Conservation (phyloP, 2,888 invertebrate genomes). For the Clostera curtula region DNA sequence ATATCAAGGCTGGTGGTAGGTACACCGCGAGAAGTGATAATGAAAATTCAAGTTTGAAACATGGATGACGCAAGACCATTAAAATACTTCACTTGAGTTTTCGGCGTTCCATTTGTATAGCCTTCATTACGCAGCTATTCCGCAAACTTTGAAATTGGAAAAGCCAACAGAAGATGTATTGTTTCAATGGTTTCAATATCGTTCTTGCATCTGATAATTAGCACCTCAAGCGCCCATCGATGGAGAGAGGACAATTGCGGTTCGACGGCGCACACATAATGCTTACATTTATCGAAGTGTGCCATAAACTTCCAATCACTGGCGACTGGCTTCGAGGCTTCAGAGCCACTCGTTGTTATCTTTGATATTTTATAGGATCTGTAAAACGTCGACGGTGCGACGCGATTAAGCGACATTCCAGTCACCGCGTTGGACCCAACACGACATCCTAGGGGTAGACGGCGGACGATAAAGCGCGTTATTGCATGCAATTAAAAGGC, state of each 20-base stretch:
- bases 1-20: constrained; percentile 68
- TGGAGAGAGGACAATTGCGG: constrained; percentile 40
- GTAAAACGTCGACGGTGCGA: constrained; percentile 70
- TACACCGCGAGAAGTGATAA: constrained; percentile 72
- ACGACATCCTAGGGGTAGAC: constrained; percentile 30
- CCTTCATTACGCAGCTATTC: constrained; percentile 70
- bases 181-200: constrained; percentile 73
- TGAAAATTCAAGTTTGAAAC: constrained; percentile 74
- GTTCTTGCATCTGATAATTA: constrained; percentile 73
- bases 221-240: constrained; percentile 56
- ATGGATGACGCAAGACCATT: constrained; percentile 72
- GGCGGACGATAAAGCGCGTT: constrained; percentile 49
- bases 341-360: constrained; percentile 68
- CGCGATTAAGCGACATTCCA: constrained; percentile 68
- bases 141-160: constrained; percentile 72
- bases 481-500: constrained; percentile 64
- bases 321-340: constrained; percentile 43
- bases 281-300: constrained; percentile 58
- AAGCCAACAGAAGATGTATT: constrained; percentile 67
- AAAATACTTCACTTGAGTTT: constrained; percentile 67
- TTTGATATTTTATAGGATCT: constrained; percentile 73
- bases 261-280: constrained; percentile 45
- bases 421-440: constrained; percentile 35
- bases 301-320: constrained; percentile 69
- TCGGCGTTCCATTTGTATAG: constrained; percentile 71